These are phyloP conservation scores for Micronycteris hirsuta DNA, from an alignment of 2,113 vertebrate genomes.

Conservation along the genomic window DNA sequence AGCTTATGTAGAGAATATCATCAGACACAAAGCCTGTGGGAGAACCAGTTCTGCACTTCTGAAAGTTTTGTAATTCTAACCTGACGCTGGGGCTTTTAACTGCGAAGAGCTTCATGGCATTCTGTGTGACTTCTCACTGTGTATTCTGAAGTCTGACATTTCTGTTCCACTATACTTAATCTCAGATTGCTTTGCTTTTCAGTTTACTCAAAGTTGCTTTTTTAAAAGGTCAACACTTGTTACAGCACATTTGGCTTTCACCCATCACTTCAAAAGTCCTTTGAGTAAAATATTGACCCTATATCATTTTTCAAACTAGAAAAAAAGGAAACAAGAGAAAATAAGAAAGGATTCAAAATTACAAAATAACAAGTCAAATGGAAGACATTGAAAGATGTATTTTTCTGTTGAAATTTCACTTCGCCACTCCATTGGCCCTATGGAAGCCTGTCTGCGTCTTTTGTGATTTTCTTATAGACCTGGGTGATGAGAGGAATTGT, in stretches of 20 bases:
- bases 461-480: not conserved
- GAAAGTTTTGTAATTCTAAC: conserved; percentile 47
- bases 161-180: conserved; percentile 34
- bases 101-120: conserved; percentile 29
- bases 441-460: not conserved
- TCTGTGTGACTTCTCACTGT: conserved; percentile 39
- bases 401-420: conserved; percentile 39
- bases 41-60: conserved; percentile 34
- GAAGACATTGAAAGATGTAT: not conserved
- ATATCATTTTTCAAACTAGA: not conserved
- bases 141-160: conserved; percentile 62
- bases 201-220: conserved; percentile 33
- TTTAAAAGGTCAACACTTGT: conserved; percentile 33
- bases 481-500: not conserved
- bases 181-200: conserved; percentile 56
- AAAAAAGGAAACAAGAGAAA: not conserved
- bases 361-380: not conserved
- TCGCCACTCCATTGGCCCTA: not conserved
- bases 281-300: conserved; percentile 12
- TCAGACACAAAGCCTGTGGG: conserved; percentile 9
- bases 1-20: not conserved
- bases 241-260: conserved; percentile 7
- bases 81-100: conserved; percentile 49
- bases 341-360: not conserved
- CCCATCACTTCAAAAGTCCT: not conserved